phyloP scores from a whole-genome alignment of 2,888 invertebrate genomes.

The Brassicogethes aeneus region DNA sequence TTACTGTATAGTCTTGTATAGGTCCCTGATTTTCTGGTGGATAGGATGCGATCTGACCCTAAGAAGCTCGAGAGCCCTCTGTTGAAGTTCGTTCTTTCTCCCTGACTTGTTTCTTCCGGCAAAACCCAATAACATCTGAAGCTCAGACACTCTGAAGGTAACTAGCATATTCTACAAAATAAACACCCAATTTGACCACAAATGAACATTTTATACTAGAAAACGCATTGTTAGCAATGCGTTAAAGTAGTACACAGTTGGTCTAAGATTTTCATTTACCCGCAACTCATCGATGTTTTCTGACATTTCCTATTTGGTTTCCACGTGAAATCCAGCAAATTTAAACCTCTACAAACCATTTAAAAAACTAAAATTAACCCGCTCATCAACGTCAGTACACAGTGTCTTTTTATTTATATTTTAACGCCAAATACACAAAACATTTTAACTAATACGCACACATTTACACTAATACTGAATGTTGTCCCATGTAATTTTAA shows the following conservation, averaged over 20 bases:
- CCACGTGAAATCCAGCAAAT: constrained; percentile 3
- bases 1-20: constrained; percentile 59
- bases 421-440: too few relatives aligned
- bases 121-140: constrained; percentile 73
- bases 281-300: constrained; percentile 39
- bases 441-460: too few relatives aligned
- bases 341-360: background rate
- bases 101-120: constrained; percentile 73
- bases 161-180: constrained; percentile 42
- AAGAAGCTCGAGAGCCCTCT: constrained; percentile 62
- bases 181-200: background rate
- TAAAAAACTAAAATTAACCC: too few relatives aligned
- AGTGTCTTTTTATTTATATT: too few relatives aligned
- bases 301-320: constrained; percentile 35
- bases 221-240: constrained; percentile 6
- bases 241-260: too few relatives aligned
- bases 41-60: constrained; percentile 55
- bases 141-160: constrained; percentile 74
- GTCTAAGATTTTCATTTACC: too few relatives aligned
- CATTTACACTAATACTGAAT: too few relatives aligned
- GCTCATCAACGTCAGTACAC: too few relatives aligned
- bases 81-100: constrained; percentile 69
- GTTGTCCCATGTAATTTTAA: too few relatives aligned
- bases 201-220: constrained; percentile 4
- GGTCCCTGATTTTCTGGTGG: constrained; percentile 55